These are phyloP conservation scores for Auanema freiburgensis DNA, from an alignment of 2,888 invertebrate genomes.

Conservation along the genomic window DNA sequence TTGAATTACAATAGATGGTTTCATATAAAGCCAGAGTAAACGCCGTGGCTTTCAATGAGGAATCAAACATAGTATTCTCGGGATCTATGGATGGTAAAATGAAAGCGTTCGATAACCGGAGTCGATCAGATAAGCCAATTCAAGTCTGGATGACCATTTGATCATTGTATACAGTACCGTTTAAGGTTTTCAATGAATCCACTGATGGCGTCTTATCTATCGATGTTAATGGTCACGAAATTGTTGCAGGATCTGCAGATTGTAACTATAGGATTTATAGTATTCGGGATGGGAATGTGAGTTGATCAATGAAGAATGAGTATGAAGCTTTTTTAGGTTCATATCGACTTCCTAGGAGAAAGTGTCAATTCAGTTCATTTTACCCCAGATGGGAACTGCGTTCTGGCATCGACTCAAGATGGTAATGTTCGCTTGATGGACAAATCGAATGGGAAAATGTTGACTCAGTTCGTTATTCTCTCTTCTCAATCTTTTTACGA, in stretches of 20 bases:
- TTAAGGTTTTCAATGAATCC: slow-evolving; percentile 79
- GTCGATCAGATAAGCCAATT: slow-evolving; percentile 74
- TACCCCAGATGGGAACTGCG: slow-evolving; percentile 89
- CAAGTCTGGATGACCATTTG: slow-evolving; percentile 69
- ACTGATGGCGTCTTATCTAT: slow-evolving; percentile 78
- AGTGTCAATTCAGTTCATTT: slow-evolving; percentile 81
- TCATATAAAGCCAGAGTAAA: slow-evolving; percentile 76
- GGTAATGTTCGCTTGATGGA: slow-evolving; percentile 83
- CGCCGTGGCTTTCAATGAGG: slow-evolving; percentile 87
- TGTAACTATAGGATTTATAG: slow-evolving; percentile 85
- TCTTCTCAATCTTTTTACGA: slow-evolving; percentile 3
- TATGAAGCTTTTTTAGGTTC: slow-evolving; percentile 53
- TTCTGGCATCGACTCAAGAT: slow-evolving; percentile 82
- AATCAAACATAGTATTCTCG: slow-evolving; percentile 86
- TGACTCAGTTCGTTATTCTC: slow-evolving; percentile 71
- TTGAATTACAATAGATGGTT: neutral
- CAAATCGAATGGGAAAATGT: slow-evolving; percentile 79
- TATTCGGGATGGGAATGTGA: slow-evolving; percentile 80
- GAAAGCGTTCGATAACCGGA: slow-evolving; percentile 84
- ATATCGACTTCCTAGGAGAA: slow-evolving; percentile 79
- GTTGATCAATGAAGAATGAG: slow-evolving; percentile 4
- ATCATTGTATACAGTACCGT: neutral
- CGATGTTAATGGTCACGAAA: slow-evolving; percentile 82
- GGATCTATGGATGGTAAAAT: slow-evolving; percentile 91
- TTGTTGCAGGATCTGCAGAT: slow-evolving; percentile 87